Evolutionary conservation across 2,113 vertebrate species (phyloP).

Genomic region (Podilymbus podiceps): DNA sequence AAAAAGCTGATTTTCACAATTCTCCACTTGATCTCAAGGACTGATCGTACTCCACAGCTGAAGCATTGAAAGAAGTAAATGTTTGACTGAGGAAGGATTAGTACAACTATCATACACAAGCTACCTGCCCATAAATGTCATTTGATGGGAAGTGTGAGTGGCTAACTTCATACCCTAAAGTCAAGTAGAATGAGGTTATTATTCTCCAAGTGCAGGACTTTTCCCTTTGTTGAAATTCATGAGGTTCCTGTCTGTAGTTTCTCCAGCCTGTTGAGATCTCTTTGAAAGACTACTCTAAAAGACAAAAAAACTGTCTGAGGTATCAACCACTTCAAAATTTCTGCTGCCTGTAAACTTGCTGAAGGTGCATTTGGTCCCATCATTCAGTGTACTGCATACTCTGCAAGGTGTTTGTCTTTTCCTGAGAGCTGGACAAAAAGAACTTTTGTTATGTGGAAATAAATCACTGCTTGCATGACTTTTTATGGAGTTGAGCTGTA

Average conservation of each 20-base stretch:
- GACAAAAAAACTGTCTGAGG: neutral
- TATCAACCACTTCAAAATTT: neutral
- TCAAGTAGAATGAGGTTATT: neutral
- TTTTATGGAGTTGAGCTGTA: conserved; percentile 10
- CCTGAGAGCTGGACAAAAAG: conserved; percentile 23
- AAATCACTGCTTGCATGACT: conserved; percentile 7
- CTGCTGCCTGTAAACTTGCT: neutral
- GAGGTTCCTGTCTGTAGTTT: neutral
- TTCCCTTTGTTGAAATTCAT: neutral
- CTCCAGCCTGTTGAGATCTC: neutral
- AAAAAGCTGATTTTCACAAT: neutral
- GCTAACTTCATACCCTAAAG: neutral
- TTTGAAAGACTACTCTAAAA: neutral
- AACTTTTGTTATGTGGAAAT: conserved; percentile 10
- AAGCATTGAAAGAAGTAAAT: neutral
- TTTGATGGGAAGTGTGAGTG: neutral
- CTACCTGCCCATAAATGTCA: neutral
- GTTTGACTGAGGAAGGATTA: neutral
- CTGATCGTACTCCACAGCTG: neutral
- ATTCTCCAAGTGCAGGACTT: neutral
- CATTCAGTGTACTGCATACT: neutral
- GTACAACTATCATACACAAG: neutral
- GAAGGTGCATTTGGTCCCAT: neutral
- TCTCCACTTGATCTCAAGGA: neutral
- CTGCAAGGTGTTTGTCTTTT: conserved; percentile 33